These are phyloP conservation scores for Conus canariensis DNA, from an alignment of 2,888 invertebrate genomes.

Conservation along the genomic window DNA sequence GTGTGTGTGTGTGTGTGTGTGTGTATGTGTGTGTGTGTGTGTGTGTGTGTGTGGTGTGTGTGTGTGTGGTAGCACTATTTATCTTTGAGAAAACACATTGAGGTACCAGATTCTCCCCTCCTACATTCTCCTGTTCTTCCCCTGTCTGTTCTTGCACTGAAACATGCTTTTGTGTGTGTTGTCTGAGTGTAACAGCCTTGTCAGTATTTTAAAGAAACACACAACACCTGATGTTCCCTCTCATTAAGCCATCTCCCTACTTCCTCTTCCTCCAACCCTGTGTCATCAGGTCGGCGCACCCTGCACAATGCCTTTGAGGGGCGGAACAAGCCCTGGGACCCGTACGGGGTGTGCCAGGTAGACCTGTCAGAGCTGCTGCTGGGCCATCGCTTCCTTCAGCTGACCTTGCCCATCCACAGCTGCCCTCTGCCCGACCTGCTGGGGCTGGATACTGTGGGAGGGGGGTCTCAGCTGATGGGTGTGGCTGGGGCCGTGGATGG, in stretches of 20 bases:
- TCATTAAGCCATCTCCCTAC: neutral
- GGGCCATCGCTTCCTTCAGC: conserved; percentile 72
- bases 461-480: conserved; percentile 68
- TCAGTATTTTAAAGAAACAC: too few species aligned
- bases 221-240: too few species aligned
- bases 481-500: conserved; percentile 76
- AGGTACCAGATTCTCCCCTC: too few species aligned
- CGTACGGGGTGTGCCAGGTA: conserved; percentile 74
- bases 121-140: too few species aligned
- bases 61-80: too few species aligned
- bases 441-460: conserved; percentile 52
- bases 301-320: conserved; percentile 74
- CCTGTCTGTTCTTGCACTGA: too few species aligned
- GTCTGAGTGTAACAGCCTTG: neutral
- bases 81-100: too few species aligned
- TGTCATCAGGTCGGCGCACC: conserved; percentile 69
- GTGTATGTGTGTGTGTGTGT: too few species aligned
- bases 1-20: too few species aligned
- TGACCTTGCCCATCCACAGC: conserved; percentile 73
- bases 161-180: neutral
- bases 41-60: too few species aligned
- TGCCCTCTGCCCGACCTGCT: conserved; percentile 74
- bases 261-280: neutral
- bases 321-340: conserved; percentile 76
- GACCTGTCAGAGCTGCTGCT: conserved; percentile 75